Conservation (phyloP, 2,113 vertebrate species). For the Cromileptes altivelis region DNA sequence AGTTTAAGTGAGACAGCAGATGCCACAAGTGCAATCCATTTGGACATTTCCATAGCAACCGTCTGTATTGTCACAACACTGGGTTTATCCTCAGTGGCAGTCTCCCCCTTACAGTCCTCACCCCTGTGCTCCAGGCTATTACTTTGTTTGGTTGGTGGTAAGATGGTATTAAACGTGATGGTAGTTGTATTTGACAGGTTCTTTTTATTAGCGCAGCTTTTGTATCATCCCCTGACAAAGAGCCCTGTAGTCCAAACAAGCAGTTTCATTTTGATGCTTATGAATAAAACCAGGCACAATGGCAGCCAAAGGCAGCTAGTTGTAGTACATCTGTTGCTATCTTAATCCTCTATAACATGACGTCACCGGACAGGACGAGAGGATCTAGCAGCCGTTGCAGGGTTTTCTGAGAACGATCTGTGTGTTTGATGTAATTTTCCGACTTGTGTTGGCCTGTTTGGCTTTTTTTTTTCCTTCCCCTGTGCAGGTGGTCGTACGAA, state of each 20-base stretch:
- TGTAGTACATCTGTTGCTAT: conserved; percentile 78
- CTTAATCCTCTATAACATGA: conserved; percentile 75
- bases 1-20: not conserved
- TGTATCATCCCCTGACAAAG: conserved; percentile 22
- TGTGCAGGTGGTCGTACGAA: not conserved
- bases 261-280: conserved; percentile 43
- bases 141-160: conserved; percentile 38
- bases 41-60: conserved; percentile 45
- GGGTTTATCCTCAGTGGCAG: conserved; percentile 40
- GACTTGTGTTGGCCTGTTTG: not conserved
- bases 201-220: conserved; percentile 29
- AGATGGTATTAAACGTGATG: conserved; percentile 14
- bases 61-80: conserved; percentile 30
- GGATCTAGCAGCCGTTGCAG: conserved; percentile 45
- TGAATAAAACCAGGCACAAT: conserved; percentile 61
- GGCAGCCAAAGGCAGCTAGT: conserved; percentile 77
- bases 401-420: conserved; percentile 13
- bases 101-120: conserved; percentile 14
- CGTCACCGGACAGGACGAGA: conserved; percentile 60
- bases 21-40: not conserved
- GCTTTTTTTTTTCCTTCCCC: not conserved
- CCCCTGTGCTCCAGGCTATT: conserved; percentile 3
- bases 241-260: not conserved
- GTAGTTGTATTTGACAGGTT: conserved; percentile 28
- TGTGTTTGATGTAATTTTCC: conserved; percentile 12